These are phyloP conservation scores for Cryptocheilus praepositus DNA, from an alignment of 2,888 invertebrate genomes.

Conservation along the genomic window DNA sequence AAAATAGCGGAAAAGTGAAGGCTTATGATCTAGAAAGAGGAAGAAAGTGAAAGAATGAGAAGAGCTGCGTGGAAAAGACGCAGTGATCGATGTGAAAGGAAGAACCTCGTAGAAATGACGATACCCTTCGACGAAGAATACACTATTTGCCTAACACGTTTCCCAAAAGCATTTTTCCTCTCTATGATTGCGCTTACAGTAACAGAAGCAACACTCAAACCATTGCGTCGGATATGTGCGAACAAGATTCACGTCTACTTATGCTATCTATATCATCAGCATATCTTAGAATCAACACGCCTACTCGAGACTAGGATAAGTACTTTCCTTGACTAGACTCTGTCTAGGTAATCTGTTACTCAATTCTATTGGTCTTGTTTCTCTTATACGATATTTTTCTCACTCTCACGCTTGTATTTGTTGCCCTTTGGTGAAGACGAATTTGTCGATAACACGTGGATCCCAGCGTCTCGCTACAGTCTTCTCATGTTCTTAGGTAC, in stretches of 20 bases:
- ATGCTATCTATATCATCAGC: slow-evolving; percentile 11
- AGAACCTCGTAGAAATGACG: too few species aligned
- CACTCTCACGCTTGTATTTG: background rate
- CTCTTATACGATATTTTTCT: background rate
- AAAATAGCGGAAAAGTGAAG: too few species aligned
- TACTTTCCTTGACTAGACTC: slow-evolving; percentile 33
- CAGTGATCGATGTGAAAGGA: too few species aligned
- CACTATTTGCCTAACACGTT: too few species aligned
- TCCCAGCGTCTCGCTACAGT: background rate
- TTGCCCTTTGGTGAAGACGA: background rate
- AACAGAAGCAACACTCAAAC: too few species aligned
- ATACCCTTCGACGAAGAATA: too few species aligned
- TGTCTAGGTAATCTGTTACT: background rate
- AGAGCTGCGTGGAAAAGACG: too few species aligned
- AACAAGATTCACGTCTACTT: slow-evolving; percentile 22
- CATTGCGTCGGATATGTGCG: slow-evolving; percentile 19
- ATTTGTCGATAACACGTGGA: too few species aligned
- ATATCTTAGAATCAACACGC: slow-evolving; percentile 16
- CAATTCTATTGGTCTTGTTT: background rate
- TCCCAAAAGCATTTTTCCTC: background rate
- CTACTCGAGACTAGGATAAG: slow-evolving; percentile 33
- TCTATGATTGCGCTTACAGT: too few species aligned
- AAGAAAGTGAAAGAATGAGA: too few species aligned
- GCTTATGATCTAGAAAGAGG: too few species aligned
- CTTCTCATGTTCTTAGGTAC: background rate